These are phyloP conservation scores for Cariama cristata DNA, from an alignment of 2,113 vertebrate species.

Conservation along the genomic window DNA sequence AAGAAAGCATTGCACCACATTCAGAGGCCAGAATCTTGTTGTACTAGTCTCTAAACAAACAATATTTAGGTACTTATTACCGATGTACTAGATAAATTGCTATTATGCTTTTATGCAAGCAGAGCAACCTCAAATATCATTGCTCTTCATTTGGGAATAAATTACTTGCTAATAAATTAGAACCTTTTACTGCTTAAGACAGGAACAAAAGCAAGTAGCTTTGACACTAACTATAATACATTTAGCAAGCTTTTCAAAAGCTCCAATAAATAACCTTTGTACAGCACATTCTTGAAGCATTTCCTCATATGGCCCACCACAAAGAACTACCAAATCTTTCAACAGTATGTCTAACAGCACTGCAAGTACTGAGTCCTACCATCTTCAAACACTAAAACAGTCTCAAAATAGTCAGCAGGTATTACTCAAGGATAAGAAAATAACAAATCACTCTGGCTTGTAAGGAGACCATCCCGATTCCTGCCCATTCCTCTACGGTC, in stretches of 20 bases:
- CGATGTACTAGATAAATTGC: background rate
- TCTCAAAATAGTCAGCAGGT: background rate
- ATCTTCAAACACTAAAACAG: background rate
- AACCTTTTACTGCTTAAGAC: background rate
- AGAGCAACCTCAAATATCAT: background rate
- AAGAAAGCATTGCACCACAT: background rate
- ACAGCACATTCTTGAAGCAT: background rate
- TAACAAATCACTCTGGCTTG: background rate
- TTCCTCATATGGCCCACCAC: background rate
- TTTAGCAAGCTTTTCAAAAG: background rate
- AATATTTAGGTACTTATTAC: background rate
- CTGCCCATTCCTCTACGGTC: background rate
- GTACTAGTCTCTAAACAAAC: background rate
- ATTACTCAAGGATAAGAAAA: background rate
- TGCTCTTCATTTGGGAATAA: background rate
- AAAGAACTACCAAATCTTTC: background rate
- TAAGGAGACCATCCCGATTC: background rate
- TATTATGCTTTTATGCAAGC: background rate
- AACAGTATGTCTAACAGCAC: accelerated
- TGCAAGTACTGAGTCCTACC: background rate
- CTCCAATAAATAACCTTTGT: background rate
- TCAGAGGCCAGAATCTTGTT: background rate
- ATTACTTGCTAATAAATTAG: background rate
- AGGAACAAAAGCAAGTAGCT: background rate
- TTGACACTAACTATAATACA: background rate